phyloP scores from a whole-genome alignment of 2,888 invertebrate species.

The Trypoxylon attenuatum region DNA sequence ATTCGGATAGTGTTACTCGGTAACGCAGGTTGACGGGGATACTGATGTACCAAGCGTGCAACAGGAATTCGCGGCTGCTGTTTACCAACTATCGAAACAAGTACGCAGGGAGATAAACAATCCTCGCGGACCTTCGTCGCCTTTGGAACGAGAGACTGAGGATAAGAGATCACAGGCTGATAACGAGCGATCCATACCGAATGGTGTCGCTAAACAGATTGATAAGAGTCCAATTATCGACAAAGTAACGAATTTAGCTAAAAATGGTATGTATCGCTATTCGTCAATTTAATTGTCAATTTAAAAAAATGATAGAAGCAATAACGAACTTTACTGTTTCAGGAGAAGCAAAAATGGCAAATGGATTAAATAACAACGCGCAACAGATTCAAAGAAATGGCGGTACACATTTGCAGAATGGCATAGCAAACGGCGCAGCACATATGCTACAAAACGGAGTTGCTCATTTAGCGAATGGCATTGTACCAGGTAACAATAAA shows the following conservation, averaged over 20 bases:
- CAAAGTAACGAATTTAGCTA: conserved; percentile 47
- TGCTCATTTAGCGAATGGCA: conserved; percentile 63
- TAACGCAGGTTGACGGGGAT: conserved; percentile 86
- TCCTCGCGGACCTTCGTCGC: conserved; percentile 45
- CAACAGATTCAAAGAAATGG: conserved; percentile 58
- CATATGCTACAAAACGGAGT: conserved; percentile 66
- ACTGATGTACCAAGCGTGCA: conserved; percentile 87
- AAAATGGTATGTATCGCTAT: too few species aligned
- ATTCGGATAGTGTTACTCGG: not conserved
- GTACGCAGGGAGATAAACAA: conserved; percentile 61
- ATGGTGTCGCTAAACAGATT: conserved; percentile 74
- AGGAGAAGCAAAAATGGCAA: conserved; percentile 53
- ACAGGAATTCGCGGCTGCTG: conserved; percentile 83
- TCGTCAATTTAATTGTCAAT: too few species aligned
- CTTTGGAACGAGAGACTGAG: conserved; percentile 3
- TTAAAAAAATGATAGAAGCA: too few species aligned
- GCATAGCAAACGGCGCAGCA: conserved; percentile 56
- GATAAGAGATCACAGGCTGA: too few species aligned
- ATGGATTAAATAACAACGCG: conserved; percentile 74
- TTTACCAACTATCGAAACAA: conserved; percentile 81
- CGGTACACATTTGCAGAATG: conserved; percentile 43
- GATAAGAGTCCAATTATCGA: conserved; percentile 71
- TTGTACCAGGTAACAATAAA: conserved; percentile 56
- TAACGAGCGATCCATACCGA: conserved; percentile 63
- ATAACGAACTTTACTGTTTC: too few species aligned